Base-by-base conservation (phyloP, 2,113 vertebrate species). In the Orthonyx spaldingii region DNA sequence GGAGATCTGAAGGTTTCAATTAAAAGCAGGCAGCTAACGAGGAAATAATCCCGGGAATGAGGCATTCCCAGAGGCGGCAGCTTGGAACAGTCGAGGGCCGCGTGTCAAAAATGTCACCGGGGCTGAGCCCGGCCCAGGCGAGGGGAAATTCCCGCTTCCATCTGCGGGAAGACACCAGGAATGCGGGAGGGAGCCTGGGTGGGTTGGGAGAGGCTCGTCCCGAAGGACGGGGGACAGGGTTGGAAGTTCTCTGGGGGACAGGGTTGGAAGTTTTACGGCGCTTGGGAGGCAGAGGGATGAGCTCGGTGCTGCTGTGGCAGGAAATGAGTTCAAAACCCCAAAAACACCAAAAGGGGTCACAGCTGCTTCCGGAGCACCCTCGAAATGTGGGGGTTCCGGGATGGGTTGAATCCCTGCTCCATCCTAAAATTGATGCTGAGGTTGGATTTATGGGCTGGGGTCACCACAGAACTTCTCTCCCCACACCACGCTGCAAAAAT, bases 1-100 rank as follows among this genome's bases (percentile, higher is more conserved):
- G 94, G 91, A 93, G 96, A 98, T 97, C 98, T 97, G 97, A 98
- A 98, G 95, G 95, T 97, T 97, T 97, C 98, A 98, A 98, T 98
- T 98, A 98, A 98, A 97, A 97, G 66, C 76, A 96, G 97, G 87
- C 97, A 94, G 97, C 97, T 98, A 98, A 98, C 96, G 97, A 98
- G 98, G 98, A 98, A 97, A 97, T 96, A 92, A 98, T 96, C 96
- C 84, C 50, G 95, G 96, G 97, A 98, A 98, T 97, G 97, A 98
- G 97, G 91, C 97, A 97, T 97, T 97, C 97, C 97, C 96, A 81
- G 7, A 94, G 97, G 94, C 90, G 97, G 97, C 97, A 95, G 96
- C 89, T 22, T 68, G 46, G 79, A 96, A 96, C 97, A 92, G 91
- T 84, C 96, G 96, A 96, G 95, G 39, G 74, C 95, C 15, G 57